Evolutionary conservation across 2,797 vertebrate genomes (phyloP).

Genomic region (Chelon labrosus): DNA sequence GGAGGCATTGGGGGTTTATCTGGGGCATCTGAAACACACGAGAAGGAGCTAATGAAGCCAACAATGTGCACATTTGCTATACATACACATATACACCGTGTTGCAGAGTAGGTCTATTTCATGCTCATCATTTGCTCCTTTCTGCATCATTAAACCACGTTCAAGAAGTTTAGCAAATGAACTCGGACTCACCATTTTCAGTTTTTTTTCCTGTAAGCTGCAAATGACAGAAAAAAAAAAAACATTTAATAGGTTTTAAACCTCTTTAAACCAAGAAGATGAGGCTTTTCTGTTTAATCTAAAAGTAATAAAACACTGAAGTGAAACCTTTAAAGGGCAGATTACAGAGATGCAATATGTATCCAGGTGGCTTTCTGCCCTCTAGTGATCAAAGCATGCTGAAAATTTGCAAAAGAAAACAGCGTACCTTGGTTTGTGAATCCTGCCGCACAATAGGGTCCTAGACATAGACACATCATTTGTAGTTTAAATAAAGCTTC

Average conservation of each 20-base stretch:
- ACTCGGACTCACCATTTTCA: conserved; percentile 84
- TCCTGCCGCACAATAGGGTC: conserved; percentile 61
- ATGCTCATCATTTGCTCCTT: neutral
- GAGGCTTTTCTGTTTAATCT: too few species aligned
- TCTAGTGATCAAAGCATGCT: too few species aligned
- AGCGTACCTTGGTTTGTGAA: conserved; percentile 55
- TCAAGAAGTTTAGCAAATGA: neutral
- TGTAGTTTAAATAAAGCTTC: neutral
- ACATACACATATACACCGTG: neutral
- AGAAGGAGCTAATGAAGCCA: too few species aligned
- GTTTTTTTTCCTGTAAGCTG: conserved; percentile 81
- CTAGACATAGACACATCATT: conserved; percentile 54
- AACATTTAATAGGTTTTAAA: neutral
- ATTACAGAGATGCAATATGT: too few species aligned
- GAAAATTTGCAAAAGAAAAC: neutral
- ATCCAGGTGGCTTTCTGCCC: too few species aligned
- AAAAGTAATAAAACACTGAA: too few species aligned
- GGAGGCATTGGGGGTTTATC: conserved; percentile 87
- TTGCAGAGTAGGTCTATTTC: neutral
- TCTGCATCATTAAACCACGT: neutral
- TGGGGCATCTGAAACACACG: conserved; percentile 78
- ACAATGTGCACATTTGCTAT: neutral
- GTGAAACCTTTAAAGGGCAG: too few species aligned
- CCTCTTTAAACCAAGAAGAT: neutral
- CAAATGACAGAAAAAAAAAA: conserved; percentile 14